A percentile compares a stretch with the other conserved stretches of the same genome.
phyloP scores from a whole-genome alignment of 2,113 vertebrate genomes.

The Aegithalos caudatus region DNA sequence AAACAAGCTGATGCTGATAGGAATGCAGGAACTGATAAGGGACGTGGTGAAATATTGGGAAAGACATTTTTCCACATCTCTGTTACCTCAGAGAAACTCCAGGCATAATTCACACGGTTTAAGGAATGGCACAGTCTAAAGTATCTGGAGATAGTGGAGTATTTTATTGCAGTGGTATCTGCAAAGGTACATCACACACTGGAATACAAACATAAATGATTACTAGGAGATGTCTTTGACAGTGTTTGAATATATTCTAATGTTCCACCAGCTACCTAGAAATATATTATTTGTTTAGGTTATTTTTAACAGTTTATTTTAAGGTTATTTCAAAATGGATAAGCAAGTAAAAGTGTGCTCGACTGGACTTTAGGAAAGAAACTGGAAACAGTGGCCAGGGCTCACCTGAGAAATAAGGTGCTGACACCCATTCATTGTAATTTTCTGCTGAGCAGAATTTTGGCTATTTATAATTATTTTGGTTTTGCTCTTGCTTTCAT shows the following conservation, averaged over 20 bases:
- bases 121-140: constrained; percentile 21
- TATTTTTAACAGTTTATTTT: not conserved
- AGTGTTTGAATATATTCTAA: not conserved
- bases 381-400: not conserved
- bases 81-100: not conserved
- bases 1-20: constrained; percentile 21
- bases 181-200: not conserved
- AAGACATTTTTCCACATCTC: constrained; percentile 10
- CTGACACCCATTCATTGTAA: rapidly evolving
- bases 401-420: rapidly evolving
- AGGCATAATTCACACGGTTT: not conserved
- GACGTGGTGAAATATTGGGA: constrained; percentile 4
- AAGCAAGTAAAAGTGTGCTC: not conserved
- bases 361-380: not conserved
- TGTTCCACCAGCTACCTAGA: not conserved
- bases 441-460: not conserved
- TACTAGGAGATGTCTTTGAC: not conserved
- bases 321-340: not conserved
- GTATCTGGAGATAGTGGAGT: constrained; percentile 33
- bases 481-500: not conserved
- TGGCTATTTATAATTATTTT: not conserved
- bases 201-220: constrained; percentile 5
- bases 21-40: not conserved
- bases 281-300: not conserved
- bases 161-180: constrained; percentile 54